A percentile compares a stretch with the other conserved stretches of the same genome.
Evolutionary conservation across 2,888 invertebrate genomes (phyloP).

Genomic region (Loripinus fragilis): DNA sequence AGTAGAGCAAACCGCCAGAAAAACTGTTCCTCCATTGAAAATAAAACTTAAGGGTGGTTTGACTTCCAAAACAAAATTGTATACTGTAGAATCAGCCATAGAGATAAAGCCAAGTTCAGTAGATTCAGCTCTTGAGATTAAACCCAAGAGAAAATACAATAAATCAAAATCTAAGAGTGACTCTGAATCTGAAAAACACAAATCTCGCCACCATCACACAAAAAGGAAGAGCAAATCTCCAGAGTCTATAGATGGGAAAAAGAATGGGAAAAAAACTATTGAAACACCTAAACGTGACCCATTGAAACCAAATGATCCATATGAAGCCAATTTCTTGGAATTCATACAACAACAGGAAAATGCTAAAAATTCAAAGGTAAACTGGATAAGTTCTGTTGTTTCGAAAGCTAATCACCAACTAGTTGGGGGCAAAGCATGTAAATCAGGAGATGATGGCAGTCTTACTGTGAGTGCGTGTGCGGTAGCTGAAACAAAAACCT

Average conservation of each 20-base stretch:
- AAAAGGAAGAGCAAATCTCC: conserved; percentile 45
- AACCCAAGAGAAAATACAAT: conserved; percentile 28
- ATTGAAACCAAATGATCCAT: conserved; percentile 44
- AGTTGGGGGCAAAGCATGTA: conserved; percentile 23
- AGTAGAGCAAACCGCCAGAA: conserved; percentile 54
- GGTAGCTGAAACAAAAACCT: not conserved
- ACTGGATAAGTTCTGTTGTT: conserved; percentile 5
- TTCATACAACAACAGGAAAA: conserved; percentile 50
- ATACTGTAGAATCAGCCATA: conserved; percentile 46
- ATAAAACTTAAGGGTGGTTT: conserved; percentile 52
- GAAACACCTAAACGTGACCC: conserved; percentile 18
- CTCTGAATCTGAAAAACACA: conserved; percentile 50
- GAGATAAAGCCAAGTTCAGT: conserved; percentile 19
- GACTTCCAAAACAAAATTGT: conserved; percentile 46
- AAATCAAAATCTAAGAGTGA: conserved; percentile 41
- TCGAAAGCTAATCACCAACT: conserved; percentile 12
- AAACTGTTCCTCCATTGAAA: conserved; percentile 62
- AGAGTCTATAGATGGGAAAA: not conserved
- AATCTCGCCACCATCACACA: conserved; percentile 33
- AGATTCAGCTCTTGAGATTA: conserved; percentile 28
- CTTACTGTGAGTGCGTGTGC: conserved; percentile 31
- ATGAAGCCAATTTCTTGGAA: conserved; percentile 54
- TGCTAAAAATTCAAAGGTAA: conserved; percentile 13
- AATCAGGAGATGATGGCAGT: conserved; percentile 28
- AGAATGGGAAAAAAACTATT: not conserved